Percentiles rank a stretch among this genome's conserved stretches.
Evolutionary conservation across 2,113 vertebrate species (phyloP).

Genomic region (Oryzias woworae): DNA sequence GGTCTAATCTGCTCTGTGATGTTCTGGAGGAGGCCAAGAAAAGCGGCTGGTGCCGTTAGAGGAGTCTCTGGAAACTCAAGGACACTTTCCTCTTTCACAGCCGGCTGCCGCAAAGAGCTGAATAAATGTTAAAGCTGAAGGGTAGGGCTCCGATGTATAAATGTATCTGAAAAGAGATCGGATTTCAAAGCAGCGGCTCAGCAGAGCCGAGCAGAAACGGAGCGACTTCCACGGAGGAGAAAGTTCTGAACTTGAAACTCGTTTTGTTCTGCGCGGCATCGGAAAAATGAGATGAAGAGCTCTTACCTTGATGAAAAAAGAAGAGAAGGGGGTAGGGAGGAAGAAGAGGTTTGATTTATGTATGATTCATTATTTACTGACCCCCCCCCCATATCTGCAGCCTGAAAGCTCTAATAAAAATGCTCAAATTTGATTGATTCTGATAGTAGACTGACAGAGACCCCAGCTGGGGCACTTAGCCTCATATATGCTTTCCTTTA

Average conservation of each 20-base stretch:
- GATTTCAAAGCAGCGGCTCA: conserved; percentile 38
- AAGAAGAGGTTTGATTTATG: conserved; percentile 73
- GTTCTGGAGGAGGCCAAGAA: conserved; percentile 3
- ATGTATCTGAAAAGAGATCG: conserved; percentile 15
- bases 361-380: conserved; percentile 80
- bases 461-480: conserved; percentile 66
- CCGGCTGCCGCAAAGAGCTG: conserved; percentile 16
- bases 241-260: no score
- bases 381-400: conserved; percentile 53
- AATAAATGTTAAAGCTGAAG: conserved; percentile 38
- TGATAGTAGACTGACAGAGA: conserved; percentile 74
- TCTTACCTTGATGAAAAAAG: conserved; percentile 66
- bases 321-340: neutral
- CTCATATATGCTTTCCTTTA: conserved; percentile 40
- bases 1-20: conserved; percentile 10
- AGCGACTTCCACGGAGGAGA: neutral
- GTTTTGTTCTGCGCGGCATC: conserved; percentile 6
- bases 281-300: conserved; percentile 42
- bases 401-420: conserved; percentile 76
- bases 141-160: neutral
- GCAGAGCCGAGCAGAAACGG: conserved; percentile 5
- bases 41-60: neutral
- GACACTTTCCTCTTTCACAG: conserved; percentile 38
- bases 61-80: conserved; percentile 38
- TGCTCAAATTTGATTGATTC: conserved; percentile 81